Conservation (phyloP, 2,888 invertebrate species). For the Cantharis flavilabris region DNA sequence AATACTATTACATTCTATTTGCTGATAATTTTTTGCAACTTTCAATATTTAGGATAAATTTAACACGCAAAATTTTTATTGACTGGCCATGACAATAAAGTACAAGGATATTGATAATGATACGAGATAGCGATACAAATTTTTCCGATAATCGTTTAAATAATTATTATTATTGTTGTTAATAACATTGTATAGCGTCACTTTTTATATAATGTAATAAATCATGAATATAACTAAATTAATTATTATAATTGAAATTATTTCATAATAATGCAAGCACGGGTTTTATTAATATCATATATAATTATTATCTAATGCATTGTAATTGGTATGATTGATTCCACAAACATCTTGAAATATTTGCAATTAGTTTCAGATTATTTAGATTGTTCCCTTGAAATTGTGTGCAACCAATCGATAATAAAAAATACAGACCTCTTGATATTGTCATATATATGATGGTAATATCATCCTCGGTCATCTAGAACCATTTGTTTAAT, state of each 20-base stretch:
- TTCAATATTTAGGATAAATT: background rate
- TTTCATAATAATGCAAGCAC: no score
- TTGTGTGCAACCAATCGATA: background rate
- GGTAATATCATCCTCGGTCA: constrained; percentile 20
- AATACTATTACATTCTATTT: background rate
- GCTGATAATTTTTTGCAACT: background rate
- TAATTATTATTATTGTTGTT: background rate
- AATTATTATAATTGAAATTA: no score
- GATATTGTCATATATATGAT: constrained; percentile 14
- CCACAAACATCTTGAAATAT: background rate
- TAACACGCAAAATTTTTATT: constrained; percentile 13
- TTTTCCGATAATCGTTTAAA: background rate
- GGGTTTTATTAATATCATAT: no score
- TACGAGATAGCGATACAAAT: constrained; percentile 6
- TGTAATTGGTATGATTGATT: no score
- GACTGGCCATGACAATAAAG: constrained; percentile 23
- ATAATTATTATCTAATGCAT: no score
- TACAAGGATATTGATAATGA: constrained; percentile 21
- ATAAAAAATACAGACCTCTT: constrained; percentile 9
- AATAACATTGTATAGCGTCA: no score
- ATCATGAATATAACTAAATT: background rate
- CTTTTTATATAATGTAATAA: no score
- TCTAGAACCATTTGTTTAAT: constrained; percentile 16
- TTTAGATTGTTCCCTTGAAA: background rate
- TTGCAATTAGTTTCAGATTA: background rate